phyloP scores from a whole-genome alignment of 2,888 invertebrate genomes.

The Caenorhabditis zanzibari region DNA sequence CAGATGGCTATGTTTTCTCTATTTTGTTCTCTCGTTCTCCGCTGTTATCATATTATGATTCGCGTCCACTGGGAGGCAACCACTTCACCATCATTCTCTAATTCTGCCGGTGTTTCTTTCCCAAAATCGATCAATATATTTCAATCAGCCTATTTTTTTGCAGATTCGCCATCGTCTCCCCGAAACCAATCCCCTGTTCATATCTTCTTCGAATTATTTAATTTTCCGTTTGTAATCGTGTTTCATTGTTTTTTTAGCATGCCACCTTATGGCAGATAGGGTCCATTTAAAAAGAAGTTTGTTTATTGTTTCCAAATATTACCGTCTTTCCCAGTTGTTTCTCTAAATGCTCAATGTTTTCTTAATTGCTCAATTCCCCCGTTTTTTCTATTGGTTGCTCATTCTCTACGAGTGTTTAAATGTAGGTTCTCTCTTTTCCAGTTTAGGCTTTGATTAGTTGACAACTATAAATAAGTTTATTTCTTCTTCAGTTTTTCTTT shows the following conservation, averaged over 20 bases:
- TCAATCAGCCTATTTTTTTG: constrained; percentile 6
- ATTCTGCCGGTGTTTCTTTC: not conserved
- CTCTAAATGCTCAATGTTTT: constrained; percentile 19
- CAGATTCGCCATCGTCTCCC: constrained; percentile 5
- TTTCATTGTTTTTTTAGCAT: constrained; percentile 6
- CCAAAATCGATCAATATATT: constrained; percentile 22
- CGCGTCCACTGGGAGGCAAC: constrained; percentile 11
- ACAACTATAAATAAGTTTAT: not conserved
- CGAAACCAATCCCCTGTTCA: not conserved
- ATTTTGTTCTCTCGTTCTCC: not conserved
- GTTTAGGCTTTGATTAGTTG: constrained; percentile 20
- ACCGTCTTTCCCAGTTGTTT: constrained; percentile 14
- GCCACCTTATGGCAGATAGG: not conserved
- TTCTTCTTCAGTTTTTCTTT: not conserved
- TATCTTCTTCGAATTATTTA: not conserved
- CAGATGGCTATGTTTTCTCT: constrained; percentile 2
- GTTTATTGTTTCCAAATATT: constrained; percentile 11
- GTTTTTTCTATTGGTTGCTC: constrained; percentile 19
- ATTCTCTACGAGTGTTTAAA: constrained; percentile 16
- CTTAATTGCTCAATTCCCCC: constrained; percentile 14
- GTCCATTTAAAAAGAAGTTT: not conserved
- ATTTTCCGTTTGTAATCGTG: not conserved
- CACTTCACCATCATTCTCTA: constrained; percentile 2
- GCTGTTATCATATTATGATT: constrained; percentile 54
- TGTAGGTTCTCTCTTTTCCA: constrained; percentile 10